Evolutionary conservation across 2,888 invertebrate species (phyloP), one percentile per base, ranked within the genome.

Genomic region (Scaptomyza flava): DNA sequence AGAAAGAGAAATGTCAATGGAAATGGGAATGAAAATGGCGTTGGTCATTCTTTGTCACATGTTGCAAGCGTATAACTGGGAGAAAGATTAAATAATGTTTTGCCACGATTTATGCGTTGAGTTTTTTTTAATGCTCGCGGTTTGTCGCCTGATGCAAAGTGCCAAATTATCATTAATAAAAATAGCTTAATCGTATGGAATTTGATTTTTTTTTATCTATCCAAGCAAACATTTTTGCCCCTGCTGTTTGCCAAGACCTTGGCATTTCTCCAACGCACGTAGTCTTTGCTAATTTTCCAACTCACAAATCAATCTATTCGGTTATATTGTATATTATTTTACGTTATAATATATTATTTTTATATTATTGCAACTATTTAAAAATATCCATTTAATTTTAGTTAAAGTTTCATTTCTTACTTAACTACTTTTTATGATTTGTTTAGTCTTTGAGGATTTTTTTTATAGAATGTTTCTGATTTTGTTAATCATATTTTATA

Each of bases 161-260:
- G 84, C 79, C 72, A 86, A 86, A 88, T 86, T 88, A 86, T 79
- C 81, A 84, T 88, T 86, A 87, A 84, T 85, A 86, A 77, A 84
- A 80, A 80, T 80, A 87, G 86, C 70, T 74, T 82, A 83, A 86
- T 84, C 72, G 83, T 63, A 59, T 57, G 79, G 64, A 67, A 72
- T 76, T 59, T 76, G 51, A 77, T 62, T 68, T 34, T 31, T 48
- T 38, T n/a, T n/a, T n/a, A n/a, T n/a, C n/a, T n/a, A n/a, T n/a
- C n/a, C n/a, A n/a, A n/a, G n/a, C n/a, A n/a, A n/a, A n/a, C n/a
- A n/a, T n/a, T n/a, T n/a, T n/a, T n/a, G n/a, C n/a, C n/a, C n/a
- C n/a, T 76, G 51, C 64, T 34, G 27, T 48, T 38, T 46, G 23
- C 41, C 46, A 45, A 81, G 77, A 70, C 88, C 84, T 84, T 84